phyloP scores from a whole-genome alignment of 2,797 vertebrate genomes.

The Clarias fuscus region DNA sequence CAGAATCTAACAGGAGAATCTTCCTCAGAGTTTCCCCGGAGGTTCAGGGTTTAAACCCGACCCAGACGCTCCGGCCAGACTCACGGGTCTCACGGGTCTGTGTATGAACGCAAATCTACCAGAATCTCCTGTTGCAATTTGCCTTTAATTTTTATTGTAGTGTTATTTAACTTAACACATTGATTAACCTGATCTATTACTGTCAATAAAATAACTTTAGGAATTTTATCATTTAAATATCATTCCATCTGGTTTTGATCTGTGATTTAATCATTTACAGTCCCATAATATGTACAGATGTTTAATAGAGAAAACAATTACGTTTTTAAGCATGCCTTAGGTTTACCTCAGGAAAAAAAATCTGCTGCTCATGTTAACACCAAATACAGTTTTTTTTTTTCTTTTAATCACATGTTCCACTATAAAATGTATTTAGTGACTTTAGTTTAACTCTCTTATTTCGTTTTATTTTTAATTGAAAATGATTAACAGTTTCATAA shows the following conservation, averaged over 20 bases:
- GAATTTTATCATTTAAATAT: not conserved
- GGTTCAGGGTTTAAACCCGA: not conserved
- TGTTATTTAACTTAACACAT: not conserved
- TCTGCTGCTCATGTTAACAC: not conserved
- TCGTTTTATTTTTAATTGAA: no score
- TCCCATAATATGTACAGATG: not conserved
- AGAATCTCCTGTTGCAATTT: not conserved
- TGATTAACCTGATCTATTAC: not conserved
- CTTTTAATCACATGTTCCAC: not conserved
- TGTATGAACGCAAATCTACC: not conserved
- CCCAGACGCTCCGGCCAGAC: not conserved
- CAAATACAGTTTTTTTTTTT: not conserved
- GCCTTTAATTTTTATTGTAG: not conserved
- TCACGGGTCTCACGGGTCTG: not conserved
- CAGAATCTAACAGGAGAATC: not conserved
- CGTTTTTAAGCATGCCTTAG: not conserved
- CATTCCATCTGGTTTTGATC: not conserved
- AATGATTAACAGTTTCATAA: no score
- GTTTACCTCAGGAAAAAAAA: not conserved
- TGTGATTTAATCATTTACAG: not conserved
- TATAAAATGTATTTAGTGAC: not conserved
- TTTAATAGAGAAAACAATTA: not conserved
- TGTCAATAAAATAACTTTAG: not conserved
- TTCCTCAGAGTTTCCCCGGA: not conserved
- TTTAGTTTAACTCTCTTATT: not conserved